Percentiles rank a stretch among this genome's conserved stretches.
These are phyloP conservation scores for Rhinolophus ferrumequinum DNA, from an alignment of 2,113 vertebrate genomes.

Conservation along the genomic window DNA sequence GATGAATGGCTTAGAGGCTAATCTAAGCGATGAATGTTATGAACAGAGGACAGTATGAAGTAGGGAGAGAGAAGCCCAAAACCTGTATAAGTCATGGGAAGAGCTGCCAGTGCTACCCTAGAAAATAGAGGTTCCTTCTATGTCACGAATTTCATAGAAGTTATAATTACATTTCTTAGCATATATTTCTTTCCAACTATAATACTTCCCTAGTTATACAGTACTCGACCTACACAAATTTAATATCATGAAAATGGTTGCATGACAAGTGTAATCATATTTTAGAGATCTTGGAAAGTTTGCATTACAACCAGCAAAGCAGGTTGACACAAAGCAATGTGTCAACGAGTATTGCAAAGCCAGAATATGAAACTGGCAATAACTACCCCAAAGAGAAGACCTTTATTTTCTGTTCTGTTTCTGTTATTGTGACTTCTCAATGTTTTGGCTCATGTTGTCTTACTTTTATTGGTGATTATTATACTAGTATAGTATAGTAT, in stretches of 20 bases:
- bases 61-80: neutral
- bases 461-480: conserved; percentile 12
- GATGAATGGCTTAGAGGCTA: conserved; percentile 1
- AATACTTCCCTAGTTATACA: neutral
- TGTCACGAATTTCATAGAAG: conserved; percentile 30
- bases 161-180: neutral
- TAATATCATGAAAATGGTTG: conserved; percentile 33
- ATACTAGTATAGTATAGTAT: neutral
- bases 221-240: conserved; percentile 30
- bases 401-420: neutral
- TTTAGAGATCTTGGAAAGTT: conserved; percentile 33
- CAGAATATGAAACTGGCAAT: neutral
- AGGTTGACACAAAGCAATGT: neutral
- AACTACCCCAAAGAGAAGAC: neutral
- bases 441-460: neutral
- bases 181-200: conserved; percentile 27
- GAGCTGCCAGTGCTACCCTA: neutral
- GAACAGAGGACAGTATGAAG: neutral
- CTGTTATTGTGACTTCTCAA: neutral
- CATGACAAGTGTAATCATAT: conserved; percentile 49
- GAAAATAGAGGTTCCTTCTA: conserved; percentile 23
- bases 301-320: neutral
- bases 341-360: neutral
- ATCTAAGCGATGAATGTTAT: neutral
- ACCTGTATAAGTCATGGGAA: neutral